A percentile compares a stretch with the other conserved stretches of the same genome.
These are phyloP conservation scores for Cygnus olor DNA, from an alignment of 2,797 vertebrate genomes.

Conservation along the genomic window DNA sequence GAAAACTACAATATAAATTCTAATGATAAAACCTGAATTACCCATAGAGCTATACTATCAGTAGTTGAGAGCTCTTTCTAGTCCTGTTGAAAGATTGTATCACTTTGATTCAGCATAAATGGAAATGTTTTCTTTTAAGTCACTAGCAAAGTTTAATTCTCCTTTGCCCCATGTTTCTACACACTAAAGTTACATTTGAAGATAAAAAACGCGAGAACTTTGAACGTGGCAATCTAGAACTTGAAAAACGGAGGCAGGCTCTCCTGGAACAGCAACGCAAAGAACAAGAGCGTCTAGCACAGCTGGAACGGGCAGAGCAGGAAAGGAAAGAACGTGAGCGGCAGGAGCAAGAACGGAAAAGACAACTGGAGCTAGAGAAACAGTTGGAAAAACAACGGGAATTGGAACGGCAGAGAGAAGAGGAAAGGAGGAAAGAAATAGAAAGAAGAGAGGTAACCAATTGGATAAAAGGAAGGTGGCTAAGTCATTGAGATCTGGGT, in stretches of 20 bases:
- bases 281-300: constrained; percentile 92
- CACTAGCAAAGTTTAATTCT: neutral
- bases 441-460: constrained; percentile 93
- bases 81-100: neutral
- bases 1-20: too few species aligned
- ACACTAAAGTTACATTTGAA: constrained; percentile 90
- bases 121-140: neutral
- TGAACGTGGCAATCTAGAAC: constrained; percentile 94
- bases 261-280: constrained; percentile 95
- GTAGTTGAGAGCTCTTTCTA: neutral
- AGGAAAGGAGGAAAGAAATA: constrained; percentile 93
- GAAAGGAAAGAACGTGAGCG: constrained; percentile 93
- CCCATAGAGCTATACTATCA: neutral
- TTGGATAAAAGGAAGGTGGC: neutral
- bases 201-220: constrained; percentile 99
- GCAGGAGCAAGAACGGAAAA: constrained; percentile 91
- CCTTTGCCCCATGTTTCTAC: neutral
- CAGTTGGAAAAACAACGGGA: constrained; percentile 95
- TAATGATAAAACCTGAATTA: neutral
- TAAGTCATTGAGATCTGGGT: neutral
- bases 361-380: constrained; percentile 93
- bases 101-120: neutral
- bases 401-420: constrained; percentile 91
- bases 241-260: constrained; percentile 94
- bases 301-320: constrained; percentile 91